phyloP scores from a whole-genome alignment of 2,113 vertebrate genomes.

The Tupaia chinensis region DNA sequence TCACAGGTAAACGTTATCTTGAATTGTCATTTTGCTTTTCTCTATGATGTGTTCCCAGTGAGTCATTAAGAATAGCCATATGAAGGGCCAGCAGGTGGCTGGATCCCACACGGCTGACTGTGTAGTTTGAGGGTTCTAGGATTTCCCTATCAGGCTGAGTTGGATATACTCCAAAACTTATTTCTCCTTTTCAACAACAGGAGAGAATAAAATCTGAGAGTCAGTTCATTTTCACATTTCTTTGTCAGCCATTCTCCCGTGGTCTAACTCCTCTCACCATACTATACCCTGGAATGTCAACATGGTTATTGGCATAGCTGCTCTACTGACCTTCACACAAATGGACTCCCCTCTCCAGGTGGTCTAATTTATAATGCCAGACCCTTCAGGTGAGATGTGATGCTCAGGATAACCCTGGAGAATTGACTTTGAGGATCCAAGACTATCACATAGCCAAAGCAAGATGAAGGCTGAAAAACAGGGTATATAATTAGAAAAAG shows the following conservation, averaged over 20 bases:
- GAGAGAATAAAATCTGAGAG: conserved; percentile 25
- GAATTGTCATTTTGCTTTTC: conserved; percentile 6
- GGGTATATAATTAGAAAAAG: not conserved
- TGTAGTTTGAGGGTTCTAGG: not conserved
- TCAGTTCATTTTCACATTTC: not conserved
- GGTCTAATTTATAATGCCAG: not conserved
- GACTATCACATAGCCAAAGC: conserved; percentile 11
- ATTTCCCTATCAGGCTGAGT: not conserved
- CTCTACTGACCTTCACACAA: not conserved
- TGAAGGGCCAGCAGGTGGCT: no score
- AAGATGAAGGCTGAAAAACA: not conserved
- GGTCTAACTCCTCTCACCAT: not conserved
- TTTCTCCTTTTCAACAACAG: conserved; percentile 5
- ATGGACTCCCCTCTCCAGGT: not conserved
- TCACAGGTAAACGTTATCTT: not conserved
- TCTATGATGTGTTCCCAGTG: not conserved
- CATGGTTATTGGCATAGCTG: fast-evolving
- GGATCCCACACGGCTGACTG: no score
- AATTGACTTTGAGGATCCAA: not conserved
- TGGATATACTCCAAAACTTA: not conserved
- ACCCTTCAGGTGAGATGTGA: not conserved
- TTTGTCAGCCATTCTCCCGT: not conserved
- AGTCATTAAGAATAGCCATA: not conserved
- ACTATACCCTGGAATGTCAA: not conserved
- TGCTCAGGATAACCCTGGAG: not conserved